Evolutionary conservation across 2,113 vertebrate genomes (phyloP).

Genomic region (Abramis brama): DNA sequence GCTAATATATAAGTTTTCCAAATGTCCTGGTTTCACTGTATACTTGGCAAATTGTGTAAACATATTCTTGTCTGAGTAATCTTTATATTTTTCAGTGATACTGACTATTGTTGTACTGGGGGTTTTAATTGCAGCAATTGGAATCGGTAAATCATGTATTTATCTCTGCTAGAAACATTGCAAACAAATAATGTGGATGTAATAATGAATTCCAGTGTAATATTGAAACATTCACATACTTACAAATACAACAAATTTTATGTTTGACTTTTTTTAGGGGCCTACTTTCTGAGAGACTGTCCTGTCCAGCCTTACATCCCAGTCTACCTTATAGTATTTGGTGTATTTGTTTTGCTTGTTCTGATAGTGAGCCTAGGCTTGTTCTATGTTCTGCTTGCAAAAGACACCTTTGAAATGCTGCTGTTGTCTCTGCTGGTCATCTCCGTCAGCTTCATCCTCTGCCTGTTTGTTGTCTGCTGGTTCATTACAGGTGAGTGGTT

Average conservation of each 20-base stretch:
- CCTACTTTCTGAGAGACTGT: background rate
- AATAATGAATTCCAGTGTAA: background rate
- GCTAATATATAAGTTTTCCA: background rate
- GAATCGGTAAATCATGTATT: background rate
- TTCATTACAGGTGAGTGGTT: conserved; percentile 33
- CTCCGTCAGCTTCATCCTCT: background rate
- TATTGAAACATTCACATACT: conserved; percentile 1
- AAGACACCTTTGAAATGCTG: background rate
- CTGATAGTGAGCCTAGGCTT: background rate
- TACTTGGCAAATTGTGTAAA: background rate
- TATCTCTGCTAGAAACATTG: background rate
- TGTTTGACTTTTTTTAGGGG: background rate
- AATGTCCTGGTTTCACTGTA: background rate
- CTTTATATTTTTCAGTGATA: background rate
- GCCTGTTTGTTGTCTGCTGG: conserved; percentile 63
- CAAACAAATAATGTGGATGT: background rate
- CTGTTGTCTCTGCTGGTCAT: background rate
- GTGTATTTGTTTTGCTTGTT: conserved; percentile 9
- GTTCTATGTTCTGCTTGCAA: background rate
- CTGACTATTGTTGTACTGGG: background rate
- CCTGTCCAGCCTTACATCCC: conserved; percentile 19
- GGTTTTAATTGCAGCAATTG: conserved; percentile 8
- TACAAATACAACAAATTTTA: background rate
- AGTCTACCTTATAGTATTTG: conserved; percentile 17
- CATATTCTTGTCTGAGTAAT: background rate